Conservation (phyloP, 2,888 invertebrate genomes). For the Platycheirus rosarum region DNA sequence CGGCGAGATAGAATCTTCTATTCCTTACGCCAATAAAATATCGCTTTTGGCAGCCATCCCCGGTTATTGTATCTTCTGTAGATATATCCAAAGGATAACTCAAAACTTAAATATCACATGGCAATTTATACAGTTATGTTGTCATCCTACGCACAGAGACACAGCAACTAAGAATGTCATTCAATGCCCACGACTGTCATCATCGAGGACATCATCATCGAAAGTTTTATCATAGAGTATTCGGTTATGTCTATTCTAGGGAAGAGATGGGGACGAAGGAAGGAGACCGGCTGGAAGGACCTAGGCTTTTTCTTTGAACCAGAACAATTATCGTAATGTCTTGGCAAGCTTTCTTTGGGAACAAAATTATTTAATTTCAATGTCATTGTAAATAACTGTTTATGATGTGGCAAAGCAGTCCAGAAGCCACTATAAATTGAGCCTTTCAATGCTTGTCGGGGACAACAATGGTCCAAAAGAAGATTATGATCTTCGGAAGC, state of each 20-base stretch:
- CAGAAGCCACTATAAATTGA: slow-evolving; percentile 26
- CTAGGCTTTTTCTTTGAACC: slow-evolving; percentile 8
- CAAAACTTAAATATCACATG: slow-evolving; percentile 26
- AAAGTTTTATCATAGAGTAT: slow-evolving; percentile 55
- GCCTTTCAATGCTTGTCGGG: slow-evolving; percentile 20
- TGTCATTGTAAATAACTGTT: slow-evolving; percentile 50
- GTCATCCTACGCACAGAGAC: slow-evolving; percentile 49
- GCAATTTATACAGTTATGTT: slow-evolving; percentile 26
- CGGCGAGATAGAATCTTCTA: slow-evolving; percentile 22
- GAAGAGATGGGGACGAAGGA: no score
- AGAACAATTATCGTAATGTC: slow-evolving; percentile 40
- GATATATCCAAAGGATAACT: not conserved
- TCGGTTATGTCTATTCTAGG: not conserved
- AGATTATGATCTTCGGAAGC: no score
- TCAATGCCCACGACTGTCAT: slow-evolving; percentile 47
- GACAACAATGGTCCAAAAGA: not conserved
- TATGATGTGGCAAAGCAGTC: slow-evolving; percentile 54
- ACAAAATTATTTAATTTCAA: slow-evolving; percentile 51
- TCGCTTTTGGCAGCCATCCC: slow-evolving; percentile 53
- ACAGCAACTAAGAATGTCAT: slow-evolving; percentile 4
- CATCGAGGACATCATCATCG: slow-evolving; percentile 36
- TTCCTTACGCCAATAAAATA: slow-evolving; percentile 47
- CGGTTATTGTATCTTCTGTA: slow-evolving; percentile 12
- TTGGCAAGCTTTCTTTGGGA: slow-evolving; percentile 31
- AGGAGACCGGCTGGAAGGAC: not conserved